phyloP scores from a whole-genome alignment of 2,888 invertebrate genomes.

The Apoda limacodes region DNA sequence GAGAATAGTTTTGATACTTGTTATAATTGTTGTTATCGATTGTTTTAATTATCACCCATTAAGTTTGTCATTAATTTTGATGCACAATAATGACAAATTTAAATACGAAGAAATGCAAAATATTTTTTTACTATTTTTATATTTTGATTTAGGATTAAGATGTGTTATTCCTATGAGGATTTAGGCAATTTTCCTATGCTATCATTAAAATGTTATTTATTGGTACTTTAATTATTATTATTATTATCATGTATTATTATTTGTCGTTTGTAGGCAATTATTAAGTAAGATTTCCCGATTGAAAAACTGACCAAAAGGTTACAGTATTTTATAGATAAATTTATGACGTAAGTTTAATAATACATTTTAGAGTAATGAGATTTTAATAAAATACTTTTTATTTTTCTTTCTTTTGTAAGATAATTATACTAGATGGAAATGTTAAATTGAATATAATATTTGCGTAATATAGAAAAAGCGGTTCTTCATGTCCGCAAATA shows the following conservation, averaged over 20 bases:
- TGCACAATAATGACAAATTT: conserved; percentile 58
- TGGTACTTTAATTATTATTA: conserved; percentile 54
- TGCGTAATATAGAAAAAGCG: conserved; percentile 76
- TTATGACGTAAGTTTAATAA: conserved; percentile 67
- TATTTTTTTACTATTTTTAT: conserved; percentile 70
- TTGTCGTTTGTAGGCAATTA: too few relatives aligned
- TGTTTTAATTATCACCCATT: conserved; percentile 9
- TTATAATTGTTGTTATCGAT: conserved; percentile 30
- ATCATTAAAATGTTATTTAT: conserved; percentile 56
- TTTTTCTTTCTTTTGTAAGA: conserved; percentile 69
- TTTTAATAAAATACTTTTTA: conserved; percentile 66
- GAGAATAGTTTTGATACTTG: conserved; percentile 27
- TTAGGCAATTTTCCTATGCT: conserved; percentile 22
- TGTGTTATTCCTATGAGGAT: conserved; percentile 37
- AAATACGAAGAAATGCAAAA: conserved; percentile 46
- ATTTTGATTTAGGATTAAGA: conserved; percentile 69
- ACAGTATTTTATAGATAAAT: conserved; percentile 70
- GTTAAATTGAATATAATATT: conserved; percentile 75
- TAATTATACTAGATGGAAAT: conserved; percentile 64
- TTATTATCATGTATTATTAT: conserved; percentile 50
- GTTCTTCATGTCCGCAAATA: conserved; percentile 77
- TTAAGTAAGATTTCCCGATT: conserved; percentile 44
- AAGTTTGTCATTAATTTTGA: conserved; percentile 23
- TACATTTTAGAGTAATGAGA: conserved; percentile 65
- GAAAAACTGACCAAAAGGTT: conserved; percentile 61